Conservation (phyloP, 2,113 vertebrate species). For the Isichthys henryi region DNA sequence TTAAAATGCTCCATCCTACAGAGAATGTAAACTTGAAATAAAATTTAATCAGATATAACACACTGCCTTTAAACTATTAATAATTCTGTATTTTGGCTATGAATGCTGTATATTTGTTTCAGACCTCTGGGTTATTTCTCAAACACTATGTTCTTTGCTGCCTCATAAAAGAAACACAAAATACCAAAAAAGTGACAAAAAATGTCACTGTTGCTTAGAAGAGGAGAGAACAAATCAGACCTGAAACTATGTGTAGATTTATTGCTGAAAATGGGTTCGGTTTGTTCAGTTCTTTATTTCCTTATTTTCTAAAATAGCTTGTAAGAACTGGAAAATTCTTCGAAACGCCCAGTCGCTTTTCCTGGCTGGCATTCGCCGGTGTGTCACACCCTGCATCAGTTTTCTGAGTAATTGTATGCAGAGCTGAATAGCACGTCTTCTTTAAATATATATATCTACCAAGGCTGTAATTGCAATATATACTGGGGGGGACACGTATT, state of each 20-base stretch:
- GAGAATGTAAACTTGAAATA: neutral
- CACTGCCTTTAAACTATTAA: neutral
- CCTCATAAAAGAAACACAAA: neutral
- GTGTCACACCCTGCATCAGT: neutral
- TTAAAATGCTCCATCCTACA: neutral
- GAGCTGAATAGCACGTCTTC: neutral
- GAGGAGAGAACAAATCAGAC: neutral
- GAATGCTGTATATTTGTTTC: too few species aligned
- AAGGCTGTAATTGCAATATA: too few species aligned
- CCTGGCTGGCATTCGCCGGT: neutral
- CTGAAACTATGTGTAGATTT: neutral
- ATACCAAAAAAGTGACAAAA: neutral
- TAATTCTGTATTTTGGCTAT: too few species aligned
- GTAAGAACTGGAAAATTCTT: neutral
- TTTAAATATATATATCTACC: neutral
- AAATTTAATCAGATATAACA: neutral
- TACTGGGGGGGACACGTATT: too few species aligned
- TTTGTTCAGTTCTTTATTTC: slow-evolving; percentile 5
- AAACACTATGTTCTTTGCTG: neutral
- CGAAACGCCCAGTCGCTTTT: neutral
- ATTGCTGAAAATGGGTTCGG: neutral
- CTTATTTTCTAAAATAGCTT: neutral
- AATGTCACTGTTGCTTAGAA: neutral
- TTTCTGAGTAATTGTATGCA: neutral
- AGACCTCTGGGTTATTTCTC: neutral